Percentiles rank a stretch among this genome's conserved stretches.
Evolutionary conservation across 1,140 invertebrate species (phyloP).

Genomic region (Cardiocondyla obscurior): DNA sequence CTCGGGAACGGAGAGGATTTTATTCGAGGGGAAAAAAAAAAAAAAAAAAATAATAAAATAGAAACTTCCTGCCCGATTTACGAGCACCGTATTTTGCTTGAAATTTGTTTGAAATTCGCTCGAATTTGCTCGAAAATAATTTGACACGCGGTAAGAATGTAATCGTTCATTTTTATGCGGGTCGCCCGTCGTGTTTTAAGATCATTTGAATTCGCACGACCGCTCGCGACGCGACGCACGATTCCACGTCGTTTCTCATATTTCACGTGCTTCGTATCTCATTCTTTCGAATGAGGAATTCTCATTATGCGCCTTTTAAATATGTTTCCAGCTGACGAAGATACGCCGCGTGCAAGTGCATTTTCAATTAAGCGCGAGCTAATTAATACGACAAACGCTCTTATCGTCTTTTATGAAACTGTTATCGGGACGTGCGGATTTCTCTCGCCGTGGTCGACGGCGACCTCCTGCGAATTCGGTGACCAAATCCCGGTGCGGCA

Average conservation of each 20-base stretch:
- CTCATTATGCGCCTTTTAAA: neutral
- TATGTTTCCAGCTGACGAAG: neutral
- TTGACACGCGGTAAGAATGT: neutral
- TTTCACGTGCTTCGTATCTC: neutral
- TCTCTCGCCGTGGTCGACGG: neutral
- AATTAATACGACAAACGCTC: neutral
- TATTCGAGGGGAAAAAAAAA: neutral
- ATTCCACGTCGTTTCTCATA: neutral
- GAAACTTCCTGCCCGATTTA: neutral
- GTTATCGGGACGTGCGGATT: neutral
- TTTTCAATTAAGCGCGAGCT: neutral
- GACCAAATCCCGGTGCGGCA: neutral
- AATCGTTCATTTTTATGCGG: conserved; percentile 37
- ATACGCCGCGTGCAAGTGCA: neutral
- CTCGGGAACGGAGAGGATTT: neutral
- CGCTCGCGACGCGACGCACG: neutral
- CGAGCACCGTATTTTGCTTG: neutral
- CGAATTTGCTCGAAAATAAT: conserved; percentile 26
- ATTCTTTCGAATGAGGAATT: neutral
- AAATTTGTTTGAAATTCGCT: no score
- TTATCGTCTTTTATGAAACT: neutral
- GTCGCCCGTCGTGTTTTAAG: neutral
- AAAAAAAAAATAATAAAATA: no score
- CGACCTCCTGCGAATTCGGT: neutral
- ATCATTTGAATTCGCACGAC: conserved; percentile 14